Evolutionary conservation across 2,888 invertebrate species (phyloP).

Genomic region (Bombylius discolor): DNA sequence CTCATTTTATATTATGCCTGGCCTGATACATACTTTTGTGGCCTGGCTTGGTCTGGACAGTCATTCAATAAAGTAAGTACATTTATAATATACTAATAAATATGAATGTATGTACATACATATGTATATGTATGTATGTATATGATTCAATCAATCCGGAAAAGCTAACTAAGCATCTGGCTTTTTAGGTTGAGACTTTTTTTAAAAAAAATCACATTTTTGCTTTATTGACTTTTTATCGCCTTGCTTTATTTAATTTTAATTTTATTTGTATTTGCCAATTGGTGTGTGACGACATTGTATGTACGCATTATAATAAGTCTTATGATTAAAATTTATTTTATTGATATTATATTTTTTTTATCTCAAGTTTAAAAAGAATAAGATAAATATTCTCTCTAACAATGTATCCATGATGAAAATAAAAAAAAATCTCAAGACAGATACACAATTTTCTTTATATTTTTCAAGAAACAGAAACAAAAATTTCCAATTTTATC

Average conservation of each 20-base stretch:
- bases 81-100: neutral
- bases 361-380: no score
- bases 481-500: no score
- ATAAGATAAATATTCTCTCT: no score
- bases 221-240: neutral
- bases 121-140: no score
- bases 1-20: constrained; percentile 4
- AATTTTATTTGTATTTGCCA: neutral
- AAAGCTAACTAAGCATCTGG: neutral
- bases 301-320: neutral
- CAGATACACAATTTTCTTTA: no score
- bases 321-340: no score
- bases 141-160: neutral
- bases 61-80: neutral
- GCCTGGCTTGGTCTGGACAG: neutral
- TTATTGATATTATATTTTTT: no score
- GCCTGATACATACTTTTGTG: neutral
- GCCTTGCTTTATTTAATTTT: neutral
- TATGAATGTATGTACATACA: no score
- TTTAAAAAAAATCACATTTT: neutral
- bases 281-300: neutral
- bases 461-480: no score
- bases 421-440: no score
- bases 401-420: no score
- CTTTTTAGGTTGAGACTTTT: neutral